Evolutionary conservation across 2,113 vertebrate species (phyloP), one percentile per base, ranked within the genome.

Genomic region (Salvelinus alpinus): DNA sequence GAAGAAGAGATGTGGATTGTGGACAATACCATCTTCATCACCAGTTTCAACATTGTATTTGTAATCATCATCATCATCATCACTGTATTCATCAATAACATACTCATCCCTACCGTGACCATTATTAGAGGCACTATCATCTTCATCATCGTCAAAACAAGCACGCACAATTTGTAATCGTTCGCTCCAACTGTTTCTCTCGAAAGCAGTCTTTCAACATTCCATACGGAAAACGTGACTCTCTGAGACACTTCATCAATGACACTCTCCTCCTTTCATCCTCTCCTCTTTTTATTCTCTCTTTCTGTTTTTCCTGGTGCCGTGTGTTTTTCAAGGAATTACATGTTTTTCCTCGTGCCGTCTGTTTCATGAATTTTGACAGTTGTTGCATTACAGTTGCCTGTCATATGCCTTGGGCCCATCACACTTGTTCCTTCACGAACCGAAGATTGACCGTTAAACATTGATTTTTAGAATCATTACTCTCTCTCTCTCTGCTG

Each of bases 201-300:
- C n/a, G 2, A 8, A 62, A 8, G n/a, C 51, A 54, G 27, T 29
- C 12, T n/a, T 27, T 16, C 24, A 14, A 16, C 4, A 65, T 65
- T 22, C 62, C 0, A 62, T 13, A 73, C 24, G 2, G 9, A 31
- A 9, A 60, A 65, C 8, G 9, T 38, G 20, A 64, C 62, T 47
- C 70, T 9, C 51, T 18, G 24, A 5, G 71, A 51, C 54, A 31
- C 54, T 59, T 29, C 27, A 72, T 72, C 71, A 34, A 72, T 59
- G 54, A 25, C 71, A 38, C 54, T 34, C 8, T 11, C 38, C 2
- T 44, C 9, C 38, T 44, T 44, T 44, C 38, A 1, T 31, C 6
- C 31, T 34, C 1, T 34, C 31, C 29, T 31, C 4, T 4, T 29
- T 29, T 4, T 29, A 4, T 31, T 6, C 31, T 34, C 31, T 5